phyloP scores from a whole-genome alignment of 2,888 invertebrate genomes.

The Mesochorus sp. region DNA sequence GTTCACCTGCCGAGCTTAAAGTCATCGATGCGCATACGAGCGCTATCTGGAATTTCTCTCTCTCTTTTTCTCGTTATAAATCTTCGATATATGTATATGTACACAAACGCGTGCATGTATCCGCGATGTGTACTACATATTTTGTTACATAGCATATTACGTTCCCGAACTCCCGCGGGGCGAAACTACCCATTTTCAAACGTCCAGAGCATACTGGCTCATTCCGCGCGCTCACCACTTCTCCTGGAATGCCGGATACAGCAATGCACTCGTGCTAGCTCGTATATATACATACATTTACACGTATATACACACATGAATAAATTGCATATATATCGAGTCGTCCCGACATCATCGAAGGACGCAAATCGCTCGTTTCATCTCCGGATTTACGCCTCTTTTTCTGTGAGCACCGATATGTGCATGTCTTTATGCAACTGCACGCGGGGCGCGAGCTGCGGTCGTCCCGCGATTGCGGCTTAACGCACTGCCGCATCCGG shows the following conservation, averaged over 20 bases:
- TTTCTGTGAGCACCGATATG: neutral
- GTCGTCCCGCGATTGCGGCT: conserved; percentile 57
- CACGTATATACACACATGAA: neutral
- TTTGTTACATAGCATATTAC: conserved; percentile 32
- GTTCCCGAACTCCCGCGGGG: conserved; percentile 38
- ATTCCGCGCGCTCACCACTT: conserved; percentile 19
- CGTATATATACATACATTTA: neutral
- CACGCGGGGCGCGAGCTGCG: conserved; percentile 29
- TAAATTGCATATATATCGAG: neutral
- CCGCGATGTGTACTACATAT: conserved; percentile 12
- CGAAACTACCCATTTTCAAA: conserved; percentile 54
- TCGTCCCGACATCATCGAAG: neutral
- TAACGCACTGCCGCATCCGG: conserved; percentile 62
- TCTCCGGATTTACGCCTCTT: neutral
- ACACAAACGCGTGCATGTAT: neutral
- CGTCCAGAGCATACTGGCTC: conserved; percentile 13
- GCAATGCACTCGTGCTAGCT: conserved; percentile 20
- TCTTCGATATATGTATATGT: neutral
- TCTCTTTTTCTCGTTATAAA: neutral
- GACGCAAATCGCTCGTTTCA: neutral
- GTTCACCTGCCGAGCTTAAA: conserved; percentile 29
- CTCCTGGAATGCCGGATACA: conserved; percentile 50
- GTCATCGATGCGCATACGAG: conserved; percentile 28
- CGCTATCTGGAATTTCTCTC: neutral
- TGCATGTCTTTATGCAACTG: neutral